phyloP scores from a whole-genome alignment of 2,888 invertebrate species.

The Sabellastarte sp. region DNA sequence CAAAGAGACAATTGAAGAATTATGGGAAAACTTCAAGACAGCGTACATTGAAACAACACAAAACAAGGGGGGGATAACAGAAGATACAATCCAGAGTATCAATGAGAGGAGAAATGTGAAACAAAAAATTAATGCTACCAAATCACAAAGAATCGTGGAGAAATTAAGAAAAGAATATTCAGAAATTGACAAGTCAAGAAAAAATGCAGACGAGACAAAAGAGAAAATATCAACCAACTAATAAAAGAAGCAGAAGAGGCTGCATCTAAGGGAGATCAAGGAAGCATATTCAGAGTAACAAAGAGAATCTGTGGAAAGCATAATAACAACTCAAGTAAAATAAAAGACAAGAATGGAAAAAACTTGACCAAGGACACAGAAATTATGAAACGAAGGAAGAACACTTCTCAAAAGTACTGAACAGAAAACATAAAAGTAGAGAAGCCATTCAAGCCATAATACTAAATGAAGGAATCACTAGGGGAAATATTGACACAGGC shows the following conservation, averaged over 20 bases:
- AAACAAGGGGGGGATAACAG: conserved; percentile 1
- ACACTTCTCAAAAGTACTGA: neutral
- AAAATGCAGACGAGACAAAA: neutral
- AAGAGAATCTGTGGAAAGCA: neutral
- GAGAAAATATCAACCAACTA: neutral
- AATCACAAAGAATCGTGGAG: neutral
- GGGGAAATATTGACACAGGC: too few species aligned
- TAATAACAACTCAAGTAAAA: neutral
- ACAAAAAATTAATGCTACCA: neutral
- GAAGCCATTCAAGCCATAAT: too few species aligned
- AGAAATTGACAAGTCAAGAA: neutral
- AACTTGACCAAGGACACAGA: neutral
- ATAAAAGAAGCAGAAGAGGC: neutral
- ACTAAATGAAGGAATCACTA: too few species aligned
- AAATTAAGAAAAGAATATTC: neutral
- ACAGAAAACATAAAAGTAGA: too few species aligned
- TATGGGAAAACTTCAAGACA: neutral
- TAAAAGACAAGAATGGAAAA: neutral
- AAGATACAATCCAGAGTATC: neutral
- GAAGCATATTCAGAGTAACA: neutral
- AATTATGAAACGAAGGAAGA: neutral
- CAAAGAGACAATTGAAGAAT: neutral
- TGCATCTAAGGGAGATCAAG: neutral
- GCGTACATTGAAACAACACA: neutral
- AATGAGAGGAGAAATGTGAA: neutral